Percentiles rank a stretch among this genome's conserved stretches.
phyloP scores from a whole-genome alignment of 2,113 vertebrate genomes.

The Alaudala cheleensis region DNA sequence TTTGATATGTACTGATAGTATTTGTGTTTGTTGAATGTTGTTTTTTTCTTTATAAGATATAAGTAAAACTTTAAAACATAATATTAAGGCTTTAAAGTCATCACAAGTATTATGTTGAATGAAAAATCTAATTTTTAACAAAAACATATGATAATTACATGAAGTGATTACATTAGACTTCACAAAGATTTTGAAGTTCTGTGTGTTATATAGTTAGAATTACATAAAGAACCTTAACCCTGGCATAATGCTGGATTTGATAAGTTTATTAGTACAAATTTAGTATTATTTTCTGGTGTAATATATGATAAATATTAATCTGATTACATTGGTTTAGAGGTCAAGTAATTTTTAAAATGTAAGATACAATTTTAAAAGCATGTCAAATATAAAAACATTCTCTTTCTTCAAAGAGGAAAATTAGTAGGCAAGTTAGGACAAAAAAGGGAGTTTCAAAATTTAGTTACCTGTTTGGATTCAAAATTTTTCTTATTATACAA shows the following conservation, averaged over 20 bases:
- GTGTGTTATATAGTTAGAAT: not conserved
- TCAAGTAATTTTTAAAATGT: not conserved
- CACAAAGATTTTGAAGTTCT: not conserved
- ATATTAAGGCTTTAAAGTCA: not conserved
- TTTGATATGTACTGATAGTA: not conserved
- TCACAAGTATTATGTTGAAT: not conserved
- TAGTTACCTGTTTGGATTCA: not conserved
- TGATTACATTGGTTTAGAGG: not conserved
- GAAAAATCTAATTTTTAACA: not conserved
- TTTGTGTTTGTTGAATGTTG: not conserved
- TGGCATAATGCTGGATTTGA: not conserved
- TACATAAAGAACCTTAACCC: not conserved
- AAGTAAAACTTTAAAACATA: not conserved
- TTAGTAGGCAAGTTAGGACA: not conserved
- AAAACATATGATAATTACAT: not conserved
- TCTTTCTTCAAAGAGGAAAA: not conserved
- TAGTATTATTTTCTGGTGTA: not conserved
- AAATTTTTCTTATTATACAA: not conserved
- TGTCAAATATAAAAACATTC: not conserved
- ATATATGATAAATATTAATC: not conserved
- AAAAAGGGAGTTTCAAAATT: not conserved
- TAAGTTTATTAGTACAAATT: not conserved
- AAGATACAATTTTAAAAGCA: not conserved
- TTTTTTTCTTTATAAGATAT: not conserved
- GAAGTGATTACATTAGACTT: not conserved